phyloP scores from a whole-genome alignment of 2,797 vertebrate species.

The Nyctibius grandis region DNA sequence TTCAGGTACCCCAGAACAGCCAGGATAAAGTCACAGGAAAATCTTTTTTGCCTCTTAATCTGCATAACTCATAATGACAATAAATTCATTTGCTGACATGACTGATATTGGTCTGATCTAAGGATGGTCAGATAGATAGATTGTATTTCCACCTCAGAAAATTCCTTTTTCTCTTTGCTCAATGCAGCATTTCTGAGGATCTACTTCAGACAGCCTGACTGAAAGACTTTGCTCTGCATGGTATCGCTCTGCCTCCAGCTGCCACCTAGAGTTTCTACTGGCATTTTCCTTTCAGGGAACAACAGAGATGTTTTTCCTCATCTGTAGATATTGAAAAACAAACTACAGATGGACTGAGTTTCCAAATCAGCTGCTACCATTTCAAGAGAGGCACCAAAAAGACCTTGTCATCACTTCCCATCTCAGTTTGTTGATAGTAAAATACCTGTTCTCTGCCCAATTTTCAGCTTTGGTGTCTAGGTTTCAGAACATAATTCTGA shows the following conservation, averaged over 20 bases:
- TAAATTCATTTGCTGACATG: conserved; percentile 23
- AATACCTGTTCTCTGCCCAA: not conserved
- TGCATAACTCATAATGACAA: not conserved
- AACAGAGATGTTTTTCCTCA: not conserved
- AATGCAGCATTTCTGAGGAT: not conserved
- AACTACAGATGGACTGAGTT: not conserved
- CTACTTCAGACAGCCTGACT: not conserved
- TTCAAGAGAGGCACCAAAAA: not conserved
- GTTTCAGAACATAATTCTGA: not conserved
- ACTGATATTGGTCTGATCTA: not conserved
- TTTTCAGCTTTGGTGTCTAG: not conserved
- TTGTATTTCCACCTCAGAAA: not conserved
- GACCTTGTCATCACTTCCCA: not conserved
- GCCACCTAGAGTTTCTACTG: not conserved
- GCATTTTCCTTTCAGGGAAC: not conserved
- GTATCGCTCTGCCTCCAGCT: not conserved
- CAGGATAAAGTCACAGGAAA: not conserved
- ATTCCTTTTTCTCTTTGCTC: not conserved
- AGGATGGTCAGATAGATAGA: not conserved
- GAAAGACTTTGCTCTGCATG: not conserved
- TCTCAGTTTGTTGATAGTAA: not conserved
- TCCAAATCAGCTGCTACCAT: not conserved
- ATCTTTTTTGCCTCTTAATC: not conserved
- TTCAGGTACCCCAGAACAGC: not conserved
- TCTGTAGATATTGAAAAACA: not conserved